phyloP scores from a whole-genome alignment of 1,140 invertebrate genomes.

The Aphelenchoides avenae region DNA sequence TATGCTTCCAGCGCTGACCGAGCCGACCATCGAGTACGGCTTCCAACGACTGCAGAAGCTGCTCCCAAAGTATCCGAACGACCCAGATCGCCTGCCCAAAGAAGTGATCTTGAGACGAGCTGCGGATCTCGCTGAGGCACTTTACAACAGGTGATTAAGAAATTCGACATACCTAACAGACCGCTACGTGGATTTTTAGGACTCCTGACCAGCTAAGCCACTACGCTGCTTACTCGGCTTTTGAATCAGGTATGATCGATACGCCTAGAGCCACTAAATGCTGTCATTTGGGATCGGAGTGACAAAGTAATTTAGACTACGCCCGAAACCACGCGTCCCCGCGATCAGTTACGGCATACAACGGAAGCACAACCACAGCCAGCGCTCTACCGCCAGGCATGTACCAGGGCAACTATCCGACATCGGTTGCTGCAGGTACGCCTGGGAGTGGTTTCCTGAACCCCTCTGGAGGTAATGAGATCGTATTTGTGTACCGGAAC shows the following conservation, averaged over 20 bases:
- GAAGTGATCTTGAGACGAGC: constrained; percentile 96
- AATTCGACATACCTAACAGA: neutral
- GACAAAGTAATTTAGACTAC: too few species aligned
- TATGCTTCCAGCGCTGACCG: constrained; percentile 91
- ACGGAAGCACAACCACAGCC: too few species aligned
- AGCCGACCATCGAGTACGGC: constrained; percentile 98
- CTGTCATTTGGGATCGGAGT: too few species aligned
- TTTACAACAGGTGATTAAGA: constrained; percentile 16
- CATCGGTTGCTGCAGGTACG: too few species aligned
- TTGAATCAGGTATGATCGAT: constrained; percentile 22
- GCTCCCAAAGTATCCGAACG: constrained; percentile 93
- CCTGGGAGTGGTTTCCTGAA: too few species aligned
- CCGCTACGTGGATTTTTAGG: constrained; percentile 8
- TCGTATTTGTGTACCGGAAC: too few species aligned
- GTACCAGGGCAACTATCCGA: too few species aligned
- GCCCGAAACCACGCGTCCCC: too few species aligned
- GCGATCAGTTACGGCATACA: too few species aligned
- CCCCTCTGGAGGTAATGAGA: too few species aligned
- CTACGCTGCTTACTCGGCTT: constrained; percentile 9
- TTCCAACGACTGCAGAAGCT: constrained; percentile 96
- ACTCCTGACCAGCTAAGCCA: constrained; percentile 17
- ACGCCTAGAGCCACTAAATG: too few species aligned
- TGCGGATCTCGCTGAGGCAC: constrained; percentile 76
- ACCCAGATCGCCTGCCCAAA: constrained; percentile 91
- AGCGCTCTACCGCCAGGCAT: too few species aligned